Base-by-base conservation (phyloP, 2,888 invertebrate species). In the Fragum whitleyi region DNA sequence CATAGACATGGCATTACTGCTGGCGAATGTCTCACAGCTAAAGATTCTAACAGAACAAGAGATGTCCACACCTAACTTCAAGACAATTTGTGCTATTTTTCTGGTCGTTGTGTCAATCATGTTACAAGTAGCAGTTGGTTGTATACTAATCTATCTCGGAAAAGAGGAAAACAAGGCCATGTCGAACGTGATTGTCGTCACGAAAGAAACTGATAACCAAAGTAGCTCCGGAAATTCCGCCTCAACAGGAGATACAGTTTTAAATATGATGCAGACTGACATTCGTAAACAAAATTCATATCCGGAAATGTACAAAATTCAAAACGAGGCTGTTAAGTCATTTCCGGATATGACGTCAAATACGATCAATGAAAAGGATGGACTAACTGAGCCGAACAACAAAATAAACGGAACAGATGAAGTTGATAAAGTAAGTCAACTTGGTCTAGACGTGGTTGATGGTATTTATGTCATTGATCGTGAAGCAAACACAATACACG, bases 1-100 rank as follows among this genome's bases (percentile, higher is more conserved):
- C 19, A 53, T 74, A 5, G 74, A 74, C 39, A 55, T 74, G 23
- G 74, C 74, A 0, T 67, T 74, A 6, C 67, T 74, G 1, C 32
- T 74, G 21, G 74, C 74, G 11, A 74, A 74, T 39, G 74, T 68
- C 23, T 74, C 74, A 9, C 74, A 74, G 57, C 42, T 74, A 14
- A 74, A 74, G 55, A 51, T 74, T 21, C 6, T 74, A 6, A 55
- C 67, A 5, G 74, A 51, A 16, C 67, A 74, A 14, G 55, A 53
- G 9, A 55, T 67, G 14, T 32, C 21, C 23, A 23, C 11, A 19
- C 68, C 68, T 6, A 68, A 11, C 26, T 47, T 68, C 6, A 68
- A 51, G 26, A 68, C 51, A 19, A 26, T 68, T 19, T 47, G 6
- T 47, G 16, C 67, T n/a, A 67, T 67, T 19, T 42, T 55, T 9